Percentiles rank a stretch among this genome's conserved stretches.
These are phyloP conservation scores for Leptinotarsa lineolata DNA, from an alignment of 1,140 invertebrate species.

Conservation along the genomic window DNA sequence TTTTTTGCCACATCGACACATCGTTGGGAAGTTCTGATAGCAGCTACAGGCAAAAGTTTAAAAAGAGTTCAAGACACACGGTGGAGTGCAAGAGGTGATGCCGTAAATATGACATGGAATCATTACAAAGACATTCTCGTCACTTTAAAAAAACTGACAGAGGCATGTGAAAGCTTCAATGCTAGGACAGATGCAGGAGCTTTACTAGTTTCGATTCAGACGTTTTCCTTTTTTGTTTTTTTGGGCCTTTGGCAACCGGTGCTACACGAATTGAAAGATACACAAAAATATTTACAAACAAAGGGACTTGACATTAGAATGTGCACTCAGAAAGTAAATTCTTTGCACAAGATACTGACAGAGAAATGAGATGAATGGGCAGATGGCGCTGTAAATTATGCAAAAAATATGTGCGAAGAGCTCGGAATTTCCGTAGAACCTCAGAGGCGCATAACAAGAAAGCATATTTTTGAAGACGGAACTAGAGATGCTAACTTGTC, in stretches of 20 bases:
- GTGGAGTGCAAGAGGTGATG: conserved; percentile 36
- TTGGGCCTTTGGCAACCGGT: conserved; percentile 22
- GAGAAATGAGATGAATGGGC: no score
- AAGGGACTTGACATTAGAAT: no score
- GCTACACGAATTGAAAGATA: conserved; percentile 35
- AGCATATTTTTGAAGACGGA: no score
- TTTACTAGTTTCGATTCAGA: conserved; percentile 34
- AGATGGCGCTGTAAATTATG: no score
- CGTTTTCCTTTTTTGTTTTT: conserved; percentile 40
- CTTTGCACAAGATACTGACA: no score
- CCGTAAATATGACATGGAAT: conserved; percentile 23
- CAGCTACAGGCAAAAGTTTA: conserved; percentile 31
- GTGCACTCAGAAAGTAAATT: no score
- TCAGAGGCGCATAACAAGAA: no score
- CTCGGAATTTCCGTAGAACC: no score
- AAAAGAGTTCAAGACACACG: conserved; percentile 32
- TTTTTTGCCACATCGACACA: conserved; percentile 43
- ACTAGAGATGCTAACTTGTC: no score
- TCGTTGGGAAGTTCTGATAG: conserved; percentile 41
- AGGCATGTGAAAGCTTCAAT: conserved; percentile 31
- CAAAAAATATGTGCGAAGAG: no score
- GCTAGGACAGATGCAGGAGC: conserved; percentile 32
- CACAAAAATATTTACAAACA: conserved; percentile 34
- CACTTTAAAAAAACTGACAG: conserved; percentile 8
- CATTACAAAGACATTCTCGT: conserved; percentile 30